Evolutionary conservation across 2,113 vertebrate species (phyloP), one percentile per base, ranked within the genome.

Genomic region (Pleuronectes platessa): DNA sequence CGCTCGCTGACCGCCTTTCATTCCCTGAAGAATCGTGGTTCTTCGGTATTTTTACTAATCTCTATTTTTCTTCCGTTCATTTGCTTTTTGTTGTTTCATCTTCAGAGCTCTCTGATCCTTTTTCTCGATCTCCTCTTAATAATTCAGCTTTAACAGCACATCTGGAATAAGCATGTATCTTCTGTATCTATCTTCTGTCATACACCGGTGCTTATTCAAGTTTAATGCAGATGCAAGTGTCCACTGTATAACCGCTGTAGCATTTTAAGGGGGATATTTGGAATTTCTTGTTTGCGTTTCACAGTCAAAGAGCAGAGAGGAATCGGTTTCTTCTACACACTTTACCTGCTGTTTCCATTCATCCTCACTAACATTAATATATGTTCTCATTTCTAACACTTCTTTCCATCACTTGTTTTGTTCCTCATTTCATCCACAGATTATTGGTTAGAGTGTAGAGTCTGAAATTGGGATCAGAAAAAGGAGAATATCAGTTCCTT

Each of bases 261-360:
- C 11, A 5, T 60, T 23, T 26, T 55, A 5, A 51, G 54, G 53
- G 55, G 58, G 11, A 24, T 65, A 37, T 77, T 74, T 64, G 6
- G 23, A 74, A 61, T 56, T 59, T 31, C 31, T 31, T 3, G 76
- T 55, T 49, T 42, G 47, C 61, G 18, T 61, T 63, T 81, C 68
- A 61, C 81, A 76, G 89, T 87, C 82, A 83, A 74, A 79, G 76
- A 88, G 81, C 86, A 89, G 87, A 88, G 91, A 92, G 83, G 85
- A 90, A 89, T 11, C 67, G 68, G 26, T 68, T 0, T 79, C 65
- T n/a, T 78, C 15, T 10, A 40, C 9, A 31, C 23, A 59, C 65
- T 23, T 10, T 37, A 53, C 11, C 56, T 76, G 49, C 64, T 58
- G 45, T 76, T 67, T 71, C 83, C 78, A 37, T 63, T 18, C 68